Base-by-base conservation (phyloP, 2,888 invertebrate genomes). In the Punctoribates punctum region DNA sequence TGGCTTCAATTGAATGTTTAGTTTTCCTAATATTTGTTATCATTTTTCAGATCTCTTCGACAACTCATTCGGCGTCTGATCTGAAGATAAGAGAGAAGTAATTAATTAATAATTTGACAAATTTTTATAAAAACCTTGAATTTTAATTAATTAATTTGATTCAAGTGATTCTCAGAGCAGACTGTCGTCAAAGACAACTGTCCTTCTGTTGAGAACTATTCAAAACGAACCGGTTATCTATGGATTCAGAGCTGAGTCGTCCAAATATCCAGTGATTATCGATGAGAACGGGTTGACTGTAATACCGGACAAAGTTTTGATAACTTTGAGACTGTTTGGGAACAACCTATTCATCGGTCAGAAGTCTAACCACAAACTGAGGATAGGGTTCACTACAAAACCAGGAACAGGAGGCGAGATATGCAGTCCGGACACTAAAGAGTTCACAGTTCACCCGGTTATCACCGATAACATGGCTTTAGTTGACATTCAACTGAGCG, bases 291-390 rank as follows among this genome's bases (percentile, higher is more conserved):
- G 65, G 2, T 17, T 65, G 17, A 65, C 65, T 15, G 65, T 65
- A 34, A 65, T 65, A 65, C 65, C 65, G 6, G 65, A 65, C 25
- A 27, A 65, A 65, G 11, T 15, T 15, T 5, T 65, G 1, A 65
- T 65, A 65, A 65, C 29, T 17, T 5, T 65, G 23, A 11, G 65
- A 65, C 17, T 65, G 29, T 65, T 65, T 65, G 65, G 65, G 13
- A 20, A 65, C 15, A 27, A 65, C 17, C 20, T 60, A 3, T 23
- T 5, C 2, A 5, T 4, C 17, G 48, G 15, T 17, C 11, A 48
- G 4, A 42, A 54, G 6, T n/a, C 6, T 54, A 8, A 5, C 5
- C 20, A 65, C 3, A 34, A 27, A 17, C 29, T 65, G 8, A 65
- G 6, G 6, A 29, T 65, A 13, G 65, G 65, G 5, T 65, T 65